Percentiles rank a stretch among this genome's conserved stretches.
These are phyloP conservation scores for Ennomos quercinarius DNA, from an alignment of 2,888 invertebrate species.

Conservation along the genomic window DNA sequence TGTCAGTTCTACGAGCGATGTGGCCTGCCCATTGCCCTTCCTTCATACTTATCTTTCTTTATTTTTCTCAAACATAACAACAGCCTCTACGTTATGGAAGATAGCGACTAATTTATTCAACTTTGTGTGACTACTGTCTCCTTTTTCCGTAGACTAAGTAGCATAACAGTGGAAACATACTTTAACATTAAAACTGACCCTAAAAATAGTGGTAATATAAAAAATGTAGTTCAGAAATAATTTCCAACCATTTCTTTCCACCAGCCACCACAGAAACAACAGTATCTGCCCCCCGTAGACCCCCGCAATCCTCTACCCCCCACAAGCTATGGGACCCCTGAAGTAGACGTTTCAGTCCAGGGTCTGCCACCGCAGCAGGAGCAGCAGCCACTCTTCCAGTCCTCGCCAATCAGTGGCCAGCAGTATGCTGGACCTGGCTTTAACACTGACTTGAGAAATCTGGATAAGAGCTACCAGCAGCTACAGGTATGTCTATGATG, in stretches of 20 bases:
- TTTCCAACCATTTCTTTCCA: background rate
- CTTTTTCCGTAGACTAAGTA: no score
- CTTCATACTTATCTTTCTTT: no score
- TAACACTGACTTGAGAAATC: slow-evolving; percentile 62
- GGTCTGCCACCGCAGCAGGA: slow-evolving; percentile 69
- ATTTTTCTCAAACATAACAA: no score
- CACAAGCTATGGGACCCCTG: slow-evolving; percentile 55
- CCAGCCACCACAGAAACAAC: slow-evolving; percentile 48
- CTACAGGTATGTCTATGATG: slow-evolving; percentile 52
- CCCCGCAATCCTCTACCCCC: slow-evolving; percentile 57
- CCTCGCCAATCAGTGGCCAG: slow-evolving; percentile 72
- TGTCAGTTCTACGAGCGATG: no score
- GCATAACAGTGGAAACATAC: no score
- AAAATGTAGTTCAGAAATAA: no score
- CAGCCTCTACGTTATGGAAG: no score
- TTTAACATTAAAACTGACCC: no score
- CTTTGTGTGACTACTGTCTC: no score
- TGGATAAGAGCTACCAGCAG: slow-evolving; percentile 65
- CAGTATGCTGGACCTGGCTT: slow-evolving; percentile 69
- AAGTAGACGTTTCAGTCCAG: slow-evolving; percentile 73
- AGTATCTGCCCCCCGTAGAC: slow-evolving; percentile 66
- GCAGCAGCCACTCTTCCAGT: slow-evolving; percentile 69
- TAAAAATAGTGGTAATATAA: no score
- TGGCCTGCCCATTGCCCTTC: no score
- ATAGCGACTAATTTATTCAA: no score